Evolutionary conservation across 2,888 invertebrate species (phyloP).

Genomic region (Lamellibrachia satsuma): DNA sequence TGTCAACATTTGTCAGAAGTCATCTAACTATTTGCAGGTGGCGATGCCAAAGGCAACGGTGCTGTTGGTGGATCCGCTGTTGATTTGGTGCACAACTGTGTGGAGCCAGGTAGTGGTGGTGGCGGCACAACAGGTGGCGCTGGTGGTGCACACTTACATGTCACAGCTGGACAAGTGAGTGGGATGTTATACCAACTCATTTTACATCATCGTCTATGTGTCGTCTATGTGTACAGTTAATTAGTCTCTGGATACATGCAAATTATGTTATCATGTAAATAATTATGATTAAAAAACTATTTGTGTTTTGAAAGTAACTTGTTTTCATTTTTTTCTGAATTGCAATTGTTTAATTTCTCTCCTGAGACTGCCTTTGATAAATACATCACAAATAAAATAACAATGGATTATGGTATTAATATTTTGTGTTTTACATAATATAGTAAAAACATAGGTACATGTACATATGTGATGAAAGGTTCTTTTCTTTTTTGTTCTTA

Average conservation of each 20-base stretch:
- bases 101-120: conserved; percentile 50
- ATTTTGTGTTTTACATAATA: neutral
- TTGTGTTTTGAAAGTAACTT: too few relatives aligned
- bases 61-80: conserved; percentile 30
- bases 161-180: conserved; percentile 18
- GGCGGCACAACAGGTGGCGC: conserved; percentile 46
- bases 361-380: too few relatives aligned
- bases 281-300: too few relatives aligned
- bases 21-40: neutral
- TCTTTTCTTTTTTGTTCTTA: too few relatives aligned
- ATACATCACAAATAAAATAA: too few relatives aligned
- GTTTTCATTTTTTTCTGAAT: too few relatives aligned
- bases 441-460: neutral
- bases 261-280: too few relatives aligned
- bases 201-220: neutral
- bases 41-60: neutral
- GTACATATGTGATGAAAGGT: too few relatives aligned
- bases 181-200: neutral
- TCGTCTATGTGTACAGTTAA: neutral
- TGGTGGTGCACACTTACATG: conserved; percentile 33
- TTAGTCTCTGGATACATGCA: neutral
- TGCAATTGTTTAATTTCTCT: too few relatives aligned
- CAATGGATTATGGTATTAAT: neutral
- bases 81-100: conserved; percentile 38
- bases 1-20: neutral